Conservation (phyloP, 2,888 invertebrate genomes). For the Epicampocera succincta region DNA sequence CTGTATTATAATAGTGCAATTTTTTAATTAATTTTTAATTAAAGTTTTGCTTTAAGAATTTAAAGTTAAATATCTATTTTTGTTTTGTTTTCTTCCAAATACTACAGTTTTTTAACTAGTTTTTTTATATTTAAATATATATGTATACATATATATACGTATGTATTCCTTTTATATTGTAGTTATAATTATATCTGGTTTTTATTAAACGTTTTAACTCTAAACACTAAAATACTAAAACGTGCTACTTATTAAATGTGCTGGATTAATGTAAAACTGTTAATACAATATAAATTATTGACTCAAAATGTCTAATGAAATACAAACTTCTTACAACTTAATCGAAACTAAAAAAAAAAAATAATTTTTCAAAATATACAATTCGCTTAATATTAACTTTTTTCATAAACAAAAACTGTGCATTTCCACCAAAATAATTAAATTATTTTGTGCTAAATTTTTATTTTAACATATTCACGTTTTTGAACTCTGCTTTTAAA, state of each 20-base stretch:
- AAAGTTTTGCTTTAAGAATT: constrained; percentile 44
- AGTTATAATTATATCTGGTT: constrained; percentile 17
- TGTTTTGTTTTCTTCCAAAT: constrained; percentile 27
- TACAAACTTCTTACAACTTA: neutral
- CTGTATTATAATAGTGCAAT: constrained; percentile 62
- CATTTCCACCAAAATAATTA: constrained; percentile 76
- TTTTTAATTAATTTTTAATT: constrained; percentile 46
- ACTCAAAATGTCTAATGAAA: neutral
- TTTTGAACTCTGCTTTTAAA: constrained; percentile 32
- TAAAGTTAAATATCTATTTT: constrained; percentile 42
- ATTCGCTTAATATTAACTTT: constrained; percentile 73
- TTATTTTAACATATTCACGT: constrained; percentile 11
- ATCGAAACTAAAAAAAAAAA: constrained; percentile 3
- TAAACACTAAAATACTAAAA: constrained; percentile 57
- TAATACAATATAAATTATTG: neutral
- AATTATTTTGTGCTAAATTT: constrained; percentile 76
- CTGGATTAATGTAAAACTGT: constrained; percentile 49
- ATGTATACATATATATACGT: constrained; percentile 30
- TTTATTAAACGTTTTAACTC: constrained; percentile 44
- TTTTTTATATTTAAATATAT: constrained; percentile 38
- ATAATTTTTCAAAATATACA: constrained; percentile 74
- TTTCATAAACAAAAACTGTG: constrained; percentile 8
- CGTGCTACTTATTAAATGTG: constrained; percentile 64
- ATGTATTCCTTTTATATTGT: too few species aligned
- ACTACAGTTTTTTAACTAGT: constrained; percentile 60